Conservation (phyloP, 2,888 invertebrate species). For the Pyralis farinalis region DNA sequence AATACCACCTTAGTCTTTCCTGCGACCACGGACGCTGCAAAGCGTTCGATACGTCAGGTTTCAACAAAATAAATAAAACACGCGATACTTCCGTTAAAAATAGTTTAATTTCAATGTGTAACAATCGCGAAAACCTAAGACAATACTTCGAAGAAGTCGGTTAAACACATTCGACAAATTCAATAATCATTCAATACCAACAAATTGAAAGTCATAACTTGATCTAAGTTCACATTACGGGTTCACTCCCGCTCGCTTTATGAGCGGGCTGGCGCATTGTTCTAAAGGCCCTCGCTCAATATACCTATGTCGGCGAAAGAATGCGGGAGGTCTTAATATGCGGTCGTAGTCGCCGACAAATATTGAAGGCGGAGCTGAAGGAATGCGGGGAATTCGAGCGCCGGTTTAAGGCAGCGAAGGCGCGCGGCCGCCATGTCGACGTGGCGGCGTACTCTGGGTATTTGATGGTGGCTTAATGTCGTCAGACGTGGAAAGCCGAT, state of each 20-base stretch:
- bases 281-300: constrained; percentile 31
- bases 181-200: neutral
- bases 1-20: too few species aligned
- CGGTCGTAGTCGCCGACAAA: constrained; percentile 41
- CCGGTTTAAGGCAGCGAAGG: constrained; percentile 29
- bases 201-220: neutral
- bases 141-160: too few species aligned
- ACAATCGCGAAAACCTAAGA: too few species aligned
- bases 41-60: too few species aligned
- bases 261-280: constrained; percentile 30
- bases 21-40: too few species aligned
- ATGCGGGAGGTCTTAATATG: constrained; percentile 44
- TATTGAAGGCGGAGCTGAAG: constrained; percentile 41
- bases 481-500: too few species aligned
- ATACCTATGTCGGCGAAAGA: constrained; percentile 27
- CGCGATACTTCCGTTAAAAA: too few species aligned
- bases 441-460: neutral
- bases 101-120: too few species aligned
- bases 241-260: constrained; percentile 30
- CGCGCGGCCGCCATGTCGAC: constrained; percentile 2
- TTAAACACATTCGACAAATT: too few species aligned
- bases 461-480: neutral
- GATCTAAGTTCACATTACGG: constrained; percentile 9
- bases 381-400: constrained; percentile 51
- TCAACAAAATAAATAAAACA: too few species aligned